Evolutionary conservation across 2,888 invertebrate species (phyloP), one percentile per base, ranked within the genome.

Genomic region (Agapostemon virescens): DNA sequence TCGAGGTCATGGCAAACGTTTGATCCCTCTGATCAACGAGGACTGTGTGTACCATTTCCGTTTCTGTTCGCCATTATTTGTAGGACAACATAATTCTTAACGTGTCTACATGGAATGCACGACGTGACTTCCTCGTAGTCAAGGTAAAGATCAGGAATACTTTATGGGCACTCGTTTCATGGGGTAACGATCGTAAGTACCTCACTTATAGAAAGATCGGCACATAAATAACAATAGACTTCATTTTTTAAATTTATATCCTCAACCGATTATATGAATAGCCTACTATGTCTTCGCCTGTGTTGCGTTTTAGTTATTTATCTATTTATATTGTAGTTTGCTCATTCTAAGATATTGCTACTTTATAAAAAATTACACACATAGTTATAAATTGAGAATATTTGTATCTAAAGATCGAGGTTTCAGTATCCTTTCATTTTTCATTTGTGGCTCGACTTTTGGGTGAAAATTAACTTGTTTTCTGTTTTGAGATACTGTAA

Each of bases 91-190:
- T 72, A 79, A 78, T 79, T 80, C 79, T 80, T 73, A 33, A n/a
- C 63, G 30, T 73, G 78, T 78, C 79, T 64, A 38, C 52, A 20
- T 11, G 78, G 79, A 79, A 80, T 64, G 79, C 69, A 17, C 38
- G n/a, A 74, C 74, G 68, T 69, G 79, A 69, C 72, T 79, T 81
- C 73, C 74, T 66, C 30, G 49, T 69, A 73, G 79, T 69, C 74
- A 74, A 76, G 64, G 75, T 85, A 76, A 74, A 71, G 79, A 84
- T 84, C 76, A 55, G 58, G 64, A 45, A 85, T 79, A 82, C 61
- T 82, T 79, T 82, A 85, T 85, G 76, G 66, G 45, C 52, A 58
- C 42, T 38, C 63, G 61, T 66, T 75, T 61, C 61, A 23, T 38
- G 30, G 33, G n/a, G 68, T n/a, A 69, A 75, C 45, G 71, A 58